phyloP scores from a whole-genome alignment of 1,140 invertebrate species.

The Copidosoma floridanum region DNA sequence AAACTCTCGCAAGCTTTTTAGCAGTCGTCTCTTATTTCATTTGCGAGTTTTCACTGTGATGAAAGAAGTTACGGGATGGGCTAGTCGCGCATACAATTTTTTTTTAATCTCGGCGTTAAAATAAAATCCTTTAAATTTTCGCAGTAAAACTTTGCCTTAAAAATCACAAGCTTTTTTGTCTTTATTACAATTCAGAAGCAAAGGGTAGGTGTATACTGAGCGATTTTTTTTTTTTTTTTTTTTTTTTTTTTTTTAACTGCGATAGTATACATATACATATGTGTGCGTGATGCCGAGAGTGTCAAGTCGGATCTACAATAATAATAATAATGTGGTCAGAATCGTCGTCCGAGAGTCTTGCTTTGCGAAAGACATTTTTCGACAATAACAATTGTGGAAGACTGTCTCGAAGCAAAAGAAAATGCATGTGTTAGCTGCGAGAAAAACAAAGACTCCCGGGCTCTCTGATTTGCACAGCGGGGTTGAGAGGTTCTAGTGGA shows the following conservation, averaged over 20 bases:
- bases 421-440: conserved; percentile 21
- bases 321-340: too few relatives aligned
- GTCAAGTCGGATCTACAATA: too few relatives aligned
- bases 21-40: too few relatives aligned
- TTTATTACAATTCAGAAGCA: conserved; percentile 8
- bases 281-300: conserved; percentile 16
- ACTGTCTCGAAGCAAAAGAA: conserved; percentile 17
- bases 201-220: too few relatives aligned
- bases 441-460: conserved; percentile 6
- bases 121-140: conserved; percentile 8
- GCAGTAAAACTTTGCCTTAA: conserved; percentile 23
- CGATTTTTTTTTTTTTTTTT: conserved; percentile 10
- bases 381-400: conserved; percentile 22
- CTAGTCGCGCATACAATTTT: conserved; percentile 12
- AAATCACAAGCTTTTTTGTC: conserved; percentile 22
- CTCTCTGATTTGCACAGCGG: conserved; percentile 11
- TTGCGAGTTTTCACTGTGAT: too few relatives aligned
- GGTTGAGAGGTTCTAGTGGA: background rate
- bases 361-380: conserved; percentile 1
- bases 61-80: background rate
- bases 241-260: background rate
- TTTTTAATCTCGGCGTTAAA: conserved; percentile 3
- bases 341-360: conserved; percentile 7
- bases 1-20: conserved; percentile 2
- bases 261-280: background rate